These are phyloP conservation scores for Thamnaconus septentrionalis DNA, from an alignment of 2,113 vertebrate species.

Conservation along the genomic window DNA sequence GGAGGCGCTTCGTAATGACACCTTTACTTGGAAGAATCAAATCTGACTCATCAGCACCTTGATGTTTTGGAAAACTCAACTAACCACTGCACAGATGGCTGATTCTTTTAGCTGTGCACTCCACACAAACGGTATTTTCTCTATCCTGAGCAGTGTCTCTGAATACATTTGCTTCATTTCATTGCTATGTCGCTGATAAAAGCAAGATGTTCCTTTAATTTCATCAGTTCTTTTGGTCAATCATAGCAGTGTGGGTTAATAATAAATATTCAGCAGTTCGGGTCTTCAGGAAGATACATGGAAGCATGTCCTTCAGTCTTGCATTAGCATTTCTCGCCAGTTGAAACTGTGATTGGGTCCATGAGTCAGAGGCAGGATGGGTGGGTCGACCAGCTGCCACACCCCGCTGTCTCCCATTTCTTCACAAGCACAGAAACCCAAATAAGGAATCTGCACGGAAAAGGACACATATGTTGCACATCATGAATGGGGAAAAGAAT, in stretches of 20 bases:
- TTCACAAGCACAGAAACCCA: slow-evolving; percentile 96
- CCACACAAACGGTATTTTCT: background rate
- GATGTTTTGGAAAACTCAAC: slow-evolving; percentile 13
- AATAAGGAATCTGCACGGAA: slow-evolving; percentile 88
- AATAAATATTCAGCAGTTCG: slow-evolving; percentile 63
- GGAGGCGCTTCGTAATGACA: slow-evolving; percentile 5
- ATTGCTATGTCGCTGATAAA: slow-evolving; percentile 28
- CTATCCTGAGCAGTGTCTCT: too few species aligned
- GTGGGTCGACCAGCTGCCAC: slow-evolving; percentile 97
- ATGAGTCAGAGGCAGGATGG: slow-evolving; percentile 95
- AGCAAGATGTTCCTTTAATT: slow-evolving; percentile 23
- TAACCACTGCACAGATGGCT: slow-evolving; percentile 4
- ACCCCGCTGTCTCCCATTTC: slow-evolving; percentile 93
- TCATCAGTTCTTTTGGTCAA: slow-evolving; percentile 34
- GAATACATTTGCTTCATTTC: too few species aligned
- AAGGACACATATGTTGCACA: slow-evolving; percentile 31
- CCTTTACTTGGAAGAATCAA: slow-evolving; percentile 14
- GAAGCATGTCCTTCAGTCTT: slow-evolving; percentile 77
- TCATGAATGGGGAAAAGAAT: slow-evolving; percentile 1
- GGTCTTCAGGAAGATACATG: slow-evolving; percentile 13
- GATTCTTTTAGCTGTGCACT: slow-evolving; percentile 19
- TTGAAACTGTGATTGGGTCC: slow-evolving; percentile 98
- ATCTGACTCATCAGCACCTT: slow-evolving; percentile 33
- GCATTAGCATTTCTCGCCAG: slow-evolving; percentile 95
- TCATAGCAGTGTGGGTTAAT: slow-evolving; percentile 39